A percentile compares a stretch with the other conserved stretches of the same genome.
These are phyloP conservation scores for Argyresthia goedartella DNA, from an alignment of 2,888 invertebrate genomes.

Conservation along the genomic window DNA sequence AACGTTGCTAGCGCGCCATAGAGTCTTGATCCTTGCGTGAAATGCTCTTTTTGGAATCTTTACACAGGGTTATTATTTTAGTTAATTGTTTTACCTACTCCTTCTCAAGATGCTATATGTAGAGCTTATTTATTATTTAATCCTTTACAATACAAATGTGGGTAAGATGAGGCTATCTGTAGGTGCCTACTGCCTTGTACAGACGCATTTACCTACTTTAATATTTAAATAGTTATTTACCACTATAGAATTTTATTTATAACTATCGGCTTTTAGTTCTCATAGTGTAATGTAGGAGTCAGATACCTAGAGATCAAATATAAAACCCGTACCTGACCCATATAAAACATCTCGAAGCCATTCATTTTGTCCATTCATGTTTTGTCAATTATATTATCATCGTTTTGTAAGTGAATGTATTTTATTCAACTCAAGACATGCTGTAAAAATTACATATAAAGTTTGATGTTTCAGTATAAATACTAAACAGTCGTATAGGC, in stretches of 20 bases:
- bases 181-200: conserved; percentile 19
- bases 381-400: conserved; percentile 10
- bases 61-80: conserved; percentile 3
- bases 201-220: conserved; percentile 43
- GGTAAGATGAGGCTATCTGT: conserved; percentile 11
- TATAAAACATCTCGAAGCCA: not conserved
- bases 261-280: conserved; percentile 41
- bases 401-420: conserved; percentile 21
- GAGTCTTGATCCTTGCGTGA: too few species aligned
- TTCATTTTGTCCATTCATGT: not conserved
- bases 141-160: not conserved
- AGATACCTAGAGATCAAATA: not conserved
- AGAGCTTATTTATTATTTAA: conserved; percentile 26
- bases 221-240: conserved; percentile 44
- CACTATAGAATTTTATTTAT: conserved; percentile 63
- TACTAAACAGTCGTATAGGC: not conserved
- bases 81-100: conserved; percentile 3
- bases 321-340: conserved; percentile 5
- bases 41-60: not conserved
- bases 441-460: conserved; percentile 17
- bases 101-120: conserved; percentile 4
- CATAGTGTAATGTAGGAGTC: not conserved
- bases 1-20: too few species aligned
- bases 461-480: not conserved
- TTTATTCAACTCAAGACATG: conserved; percentile 16